phyloP scores from a whole-genome alignment of 2,888 invertebrate species.

The Cheilosia vulpina region DNA sequence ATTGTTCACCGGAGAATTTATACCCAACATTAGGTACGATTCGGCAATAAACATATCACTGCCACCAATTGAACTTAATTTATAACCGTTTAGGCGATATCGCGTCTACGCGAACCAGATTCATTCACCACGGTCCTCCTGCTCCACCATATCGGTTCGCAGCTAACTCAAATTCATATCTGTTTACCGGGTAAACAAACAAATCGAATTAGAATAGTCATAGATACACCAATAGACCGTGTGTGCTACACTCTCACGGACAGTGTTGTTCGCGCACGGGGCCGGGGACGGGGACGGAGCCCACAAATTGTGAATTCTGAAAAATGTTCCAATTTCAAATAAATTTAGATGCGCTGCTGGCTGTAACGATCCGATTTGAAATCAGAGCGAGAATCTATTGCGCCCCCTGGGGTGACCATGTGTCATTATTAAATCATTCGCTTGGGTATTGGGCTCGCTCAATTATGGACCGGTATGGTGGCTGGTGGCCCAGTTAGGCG shows the following conservation, averaged over 20 bases:
- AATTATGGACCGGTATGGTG: not conserved
- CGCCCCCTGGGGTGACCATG: conserved; percentile 64
- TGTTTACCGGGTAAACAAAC: conserved; percentile 72
- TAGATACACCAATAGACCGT: conserved; percentile 34
- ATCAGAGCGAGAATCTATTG: conserved; percentile 30
- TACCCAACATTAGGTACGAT: conserved; percentile 38
- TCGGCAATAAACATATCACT: conserved; percentile 68
- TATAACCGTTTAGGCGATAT: conserved; percentile 67
- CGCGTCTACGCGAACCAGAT: conserved; percentile 41
- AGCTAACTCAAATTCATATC: conserved; percentile 74
- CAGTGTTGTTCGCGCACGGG: not conserved
- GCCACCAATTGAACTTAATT: conserved; percentile 62
- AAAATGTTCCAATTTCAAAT: conserved; percentile 53
- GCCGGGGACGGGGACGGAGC: too few species aligned
- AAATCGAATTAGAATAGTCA: conserved; percentile 32
- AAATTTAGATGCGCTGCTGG: conserved; percentile 45
- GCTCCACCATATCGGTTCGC: conserved; percentile 64
- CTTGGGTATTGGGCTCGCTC: conserved; percentile 28
- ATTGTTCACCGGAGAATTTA: conserved; percentile 54
- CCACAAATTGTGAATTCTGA: conserved; percentile 51
- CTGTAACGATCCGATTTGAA: conserved; percentile 28
- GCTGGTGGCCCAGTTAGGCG: conserved; percentile 57
- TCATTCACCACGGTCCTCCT: not conserved
- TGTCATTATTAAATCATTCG: conserved; percentile 70
- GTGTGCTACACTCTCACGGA: not conserved